Evolutionary conservation across 2,888 invertebrate species (phyloP).

Genomic region (Noctua janthe): DNA sequence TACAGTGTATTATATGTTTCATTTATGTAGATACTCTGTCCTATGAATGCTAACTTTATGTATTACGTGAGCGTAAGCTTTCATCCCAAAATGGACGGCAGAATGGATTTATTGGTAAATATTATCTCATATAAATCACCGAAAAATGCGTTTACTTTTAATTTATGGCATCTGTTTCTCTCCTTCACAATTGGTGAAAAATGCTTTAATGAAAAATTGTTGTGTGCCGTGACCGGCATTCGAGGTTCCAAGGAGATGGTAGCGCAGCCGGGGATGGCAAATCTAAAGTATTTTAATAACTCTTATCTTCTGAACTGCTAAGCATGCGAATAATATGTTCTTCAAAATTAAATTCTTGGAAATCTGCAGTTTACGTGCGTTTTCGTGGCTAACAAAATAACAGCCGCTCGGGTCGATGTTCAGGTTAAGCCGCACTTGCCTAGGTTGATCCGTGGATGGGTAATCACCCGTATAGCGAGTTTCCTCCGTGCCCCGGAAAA

Average conservation of each 20-base stretch:
- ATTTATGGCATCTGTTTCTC: slow-evolving; percentile 61
- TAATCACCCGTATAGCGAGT: no score
- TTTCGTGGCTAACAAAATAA: not conserved
- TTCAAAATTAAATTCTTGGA: no score
- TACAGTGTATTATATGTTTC: not conserved
- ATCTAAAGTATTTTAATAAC: slow-evolving; percentile 83
- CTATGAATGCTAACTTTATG: not conserved
- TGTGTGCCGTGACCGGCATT: slow-evolving; percentile 69
- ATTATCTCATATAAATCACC: slow-evolving; percentile 54
- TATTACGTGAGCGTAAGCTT: not conserved
- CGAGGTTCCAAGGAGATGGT: slow-evolving; percentile 62
- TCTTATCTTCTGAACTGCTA: slow-evolving; percentile 49
- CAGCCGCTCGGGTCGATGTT: not conserved
- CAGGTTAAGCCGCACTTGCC: not conserved
- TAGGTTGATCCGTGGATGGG: not conserved
- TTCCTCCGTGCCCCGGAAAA: no score
- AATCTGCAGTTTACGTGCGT: not conserved
- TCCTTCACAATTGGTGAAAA: slow-evolving; percentile 66
- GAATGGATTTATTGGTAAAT: slow-evolving; percentile 45
- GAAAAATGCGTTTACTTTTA: slow-evolving; percentile 46
- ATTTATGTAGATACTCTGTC: not conserved
- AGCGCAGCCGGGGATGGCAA: slow-evolving; percentile 62
- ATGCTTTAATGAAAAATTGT: slow-evolving; percentile 77
- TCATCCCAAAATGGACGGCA: not conserved
- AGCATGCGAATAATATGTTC: no score